Evolutionary conservation across 2,113 vertebrate genomes (phyloP).

Genomic region (Brachionichthys hirsutus): DNA sequence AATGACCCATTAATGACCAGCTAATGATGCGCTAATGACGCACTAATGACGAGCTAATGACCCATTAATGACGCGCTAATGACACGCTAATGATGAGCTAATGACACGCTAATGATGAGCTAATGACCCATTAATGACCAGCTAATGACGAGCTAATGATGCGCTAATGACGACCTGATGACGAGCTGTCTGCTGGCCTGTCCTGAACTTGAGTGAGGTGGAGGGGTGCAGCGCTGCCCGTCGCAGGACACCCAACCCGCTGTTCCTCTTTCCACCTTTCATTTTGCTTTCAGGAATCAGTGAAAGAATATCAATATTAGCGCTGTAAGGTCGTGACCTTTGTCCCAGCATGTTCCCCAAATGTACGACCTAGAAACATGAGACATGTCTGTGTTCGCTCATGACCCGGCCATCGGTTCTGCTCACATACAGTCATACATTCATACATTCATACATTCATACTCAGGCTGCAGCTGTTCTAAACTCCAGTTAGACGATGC

Average conservation of each 20-base stretch:
- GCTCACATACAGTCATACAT: too few relatives aligned
- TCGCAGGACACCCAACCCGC: conserved; percentile 36
- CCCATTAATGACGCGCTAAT: too few relatives aligned
- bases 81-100: too few relatives aligned
- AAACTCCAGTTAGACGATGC: conserved; percentile 33
- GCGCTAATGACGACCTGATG: too few relatives aligned
- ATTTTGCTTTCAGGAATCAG: conserved; percentile 56
- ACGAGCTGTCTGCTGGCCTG: conserved; percentile 39
- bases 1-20: too few relatives aligned
- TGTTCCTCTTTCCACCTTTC: conserved; percentile 34
- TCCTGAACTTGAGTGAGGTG: conserved; percentile 49
- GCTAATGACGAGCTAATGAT: too few relatives aligned
- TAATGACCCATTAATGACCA: too few relatives aligned
- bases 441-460: too few relatives aligned
- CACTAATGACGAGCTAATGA: too few relatives aligned
- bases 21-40: too few relatives aligned
- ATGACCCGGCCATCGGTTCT: conserved; percentile 37
- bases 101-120: too few relatives aligned
- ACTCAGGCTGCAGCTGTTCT: too few relatives aligned
- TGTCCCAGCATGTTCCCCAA: conserved; percentile 49
- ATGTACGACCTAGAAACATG: conserved; percentile 37
- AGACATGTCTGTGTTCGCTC: conserved; percentile 32
- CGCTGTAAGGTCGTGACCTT: conserved; percentile 49
- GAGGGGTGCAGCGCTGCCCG: conserved; percentile 25
- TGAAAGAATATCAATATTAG: conserved; percentile 36